phyloP scores from a whole-genome alignment of 1,140 invertebrate species.

The Oreohelix idahoensis region DNA sequence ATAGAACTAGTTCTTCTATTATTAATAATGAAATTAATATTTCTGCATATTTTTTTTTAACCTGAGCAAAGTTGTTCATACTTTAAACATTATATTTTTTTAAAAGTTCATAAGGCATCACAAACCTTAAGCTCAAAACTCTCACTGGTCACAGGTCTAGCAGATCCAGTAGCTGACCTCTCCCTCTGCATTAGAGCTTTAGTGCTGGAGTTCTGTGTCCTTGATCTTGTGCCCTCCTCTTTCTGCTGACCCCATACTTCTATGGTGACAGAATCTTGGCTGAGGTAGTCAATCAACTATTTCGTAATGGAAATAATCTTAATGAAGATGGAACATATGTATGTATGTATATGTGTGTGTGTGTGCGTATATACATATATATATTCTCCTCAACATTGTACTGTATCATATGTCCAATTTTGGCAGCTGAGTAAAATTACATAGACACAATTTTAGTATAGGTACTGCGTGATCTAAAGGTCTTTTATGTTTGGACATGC shows the following conservation, averaged over 20 bases:
- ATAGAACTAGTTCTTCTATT: no score
- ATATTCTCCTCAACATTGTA: no score
- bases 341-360: no score
- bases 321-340: no score
- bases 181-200: conserved; percentile 49
- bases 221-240: conserved; percentile 45
- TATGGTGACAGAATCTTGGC: conserved; percentile 73
- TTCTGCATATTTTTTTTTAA: background rate
- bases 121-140: background rate
- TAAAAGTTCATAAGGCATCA: background rate
- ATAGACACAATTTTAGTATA: no score
- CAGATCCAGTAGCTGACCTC: conserved; percentile 23
- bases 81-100: background rate
- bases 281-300: conserved; percentile 76
- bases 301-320: no score
- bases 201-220: conserved; percentile 33
- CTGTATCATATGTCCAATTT: no score
- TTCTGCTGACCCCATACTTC: conserved; percentile 76
- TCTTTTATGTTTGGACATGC: no score
- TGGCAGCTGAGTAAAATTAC: no score
- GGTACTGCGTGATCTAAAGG: no score
- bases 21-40: no score
- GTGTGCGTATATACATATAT: no score
- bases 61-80: background rate
- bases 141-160: background rate